These are phyloP conservation scores for Molanna angustata DNA, from an alignment of 2,888 invertebrate species.

Conservation along the genomic window DNA sequence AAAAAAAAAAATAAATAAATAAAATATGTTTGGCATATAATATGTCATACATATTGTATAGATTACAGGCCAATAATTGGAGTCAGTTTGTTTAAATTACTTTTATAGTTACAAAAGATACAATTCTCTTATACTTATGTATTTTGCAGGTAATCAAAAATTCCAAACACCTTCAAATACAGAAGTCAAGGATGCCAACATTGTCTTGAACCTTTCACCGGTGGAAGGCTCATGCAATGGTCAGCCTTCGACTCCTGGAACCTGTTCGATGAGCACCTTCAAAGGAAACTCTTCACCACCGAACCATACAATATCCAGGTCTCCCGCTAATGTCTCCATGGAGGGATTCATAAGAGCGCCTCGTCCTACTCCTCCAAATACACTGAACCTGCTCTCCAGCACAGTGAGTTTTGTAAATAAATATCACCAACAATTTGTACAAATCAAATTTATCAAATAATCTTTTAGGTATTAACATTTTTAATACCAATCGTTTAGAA, in stretches of 20 bases:
- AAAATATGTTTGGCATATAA: too few species aligned
- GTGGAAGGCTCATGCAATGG: slow-evolving; percentile 48
- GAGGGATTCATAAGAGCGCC: slow-evolving; percentile 56
- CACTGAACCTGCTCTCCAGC: slow-evolving; percentile 69
- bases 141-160: slow-evolving; percentile 21
- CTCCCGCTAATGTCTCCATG: slow-evolving; percentile 10
- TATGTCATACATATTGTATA: too few species aligned
- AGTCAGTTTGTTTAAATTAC: not conserved
- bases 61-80: too few species aligned
- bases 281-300: slow-evolving; percentile 62
- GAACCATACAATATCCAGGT: slow-evolving; percentile 31
- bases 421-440: too few species aligned
- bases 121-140: not conserved
- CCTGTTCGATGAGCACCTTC: slow-evolving; percentile 61
- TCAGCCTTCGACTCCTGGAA: slow-evolving; percentile 42
- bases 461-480: too few species aligned
- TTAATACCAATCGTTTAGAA: too few species aligned
- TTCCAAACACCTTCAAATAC: slow-evolving; percentile 8
- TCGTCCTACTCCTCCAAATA: slow-evolving; percentile 80
- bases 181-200: slow-evolving; percentile 47
- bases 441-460: too few species aligned
- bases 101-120: too few species aligned
- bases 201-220: slow-evolving; percentile 76
- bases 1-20: too few species aligned
- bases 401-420: slow-evolving; percentile 49